Base-by-base conservation (phyloP, 2,113 vertebrate species). In the Chionis minor region DNA sequence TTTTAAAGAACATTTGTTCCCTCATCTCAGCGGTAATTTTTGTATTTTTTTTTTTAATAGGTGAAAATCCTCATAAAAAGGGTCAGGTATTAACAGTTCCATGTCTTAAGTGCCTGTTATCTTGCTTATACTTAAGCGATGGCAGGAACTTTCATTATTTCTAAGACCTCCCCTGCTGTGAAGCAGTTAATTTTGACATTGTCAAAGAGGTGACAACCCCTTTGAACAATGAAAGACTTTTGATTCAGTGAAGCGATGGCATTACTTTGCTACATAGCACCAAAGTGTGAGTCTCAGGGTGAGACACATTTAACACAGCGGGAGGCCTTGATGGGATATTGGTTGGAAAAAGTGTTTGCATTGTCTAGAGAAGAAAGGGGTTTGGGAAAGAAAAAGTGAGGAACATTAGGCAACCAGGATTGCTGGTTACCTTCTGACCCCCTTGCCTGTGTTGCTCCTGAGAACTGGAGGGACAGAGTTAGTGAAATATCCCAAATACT, bases 111-210 rank as follows among this genome's bases (percentile, higher is more conserved):
- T 94, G 86, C 80, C 73, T 74, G 56, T 90, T 96, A 84, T 74
- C 82, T 84, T 90, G 80, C 82, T 93, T 93, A 58, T 71, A 81
- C 75, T 88, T 63, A 52, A 86, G 44, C 7, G 59, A 71, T 56
- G 83, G 65, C 61, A 91, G 56, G 69, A 93, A 61, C 52, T 95
- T 95, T 32, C 82, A 88, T 71, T 71, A 74, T 90, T 94, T 95
- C 67, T 71, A 73, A 90, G 88, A 42, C 23, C 16, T 88, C 45
- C 65, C 79, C 86, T 96, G 72, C 86, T 92, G 92, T 92, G 86
- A 90, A 93, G 88, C 75, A 91, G 90, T 92, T 95, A 90, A 93
- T 92, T 96, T 90, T 96, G 95, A 93, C 85, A 59, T 94, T 94
- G 71, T 86, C 42, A 38, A 65, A 91, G 84, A 75, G 6, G 3